Base-by-base conservation (phyloP, 2,797 vertebrate species). In the Forpus xanthops region DNA sequence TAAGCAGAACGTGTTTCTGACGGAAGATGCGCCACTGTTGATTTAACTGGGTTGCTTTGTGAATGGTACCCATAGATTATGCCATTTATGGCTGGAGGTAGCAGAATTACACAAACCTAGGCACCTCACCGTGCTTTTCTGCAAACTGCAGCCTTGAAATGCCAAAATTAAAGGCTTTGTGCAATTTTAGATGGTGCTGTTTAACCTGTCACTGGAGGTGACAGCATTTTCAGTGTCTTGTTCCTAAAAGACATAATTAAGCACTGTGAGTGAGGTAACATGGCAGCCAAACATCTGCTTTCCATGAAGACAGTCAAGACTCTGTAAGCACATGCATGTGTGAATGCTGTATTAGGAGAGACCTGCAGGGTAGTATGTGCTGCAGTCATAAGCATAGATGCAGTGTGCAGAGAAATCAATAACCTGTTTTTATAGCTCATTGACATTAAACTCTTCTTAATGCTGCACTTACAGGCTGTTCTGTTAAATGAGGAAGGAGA, bases 401-500 rank as follows among this genome's bases (percentile, higher is more conserved):
- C 15, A 31, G 4, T 12, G 11, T 67, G 31, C 52, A 78, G 66
- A 70, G 77, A 86, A 84, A 47, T 37, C 18, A 37, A 8, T 42
- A 64, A 18, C 7, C 33, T 28, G 7, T 42, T 39, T 31, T 39
- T 20, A 30, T 24, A 50, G 25, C 28, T 77, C 15, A 4, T 4
- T 1, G 5, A 19, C 8, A 8, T 74, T 64, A 35, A 66, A 53
- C 3, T 28, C 10, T 52, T 73, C 10, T 11, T 42, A 41, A 61
- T 65, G 87, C 18, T 77, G 23, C 35, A 13, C 27, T 78, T 37
- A 2, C 79, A 99, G 99, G 99, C 98, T 49, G 98, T 99, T 60
- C 98, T 99, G 15, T 8, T 99, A 64, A 98, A 99, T 0, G 98
- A 99, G 42, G 87, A 98, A 0, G 79, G 98, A 3, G 93, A 96